Base-by-base conservation (phyloP, 2,888 invertebrate genomes). In the Andrena haemorrhoa region DNA sequence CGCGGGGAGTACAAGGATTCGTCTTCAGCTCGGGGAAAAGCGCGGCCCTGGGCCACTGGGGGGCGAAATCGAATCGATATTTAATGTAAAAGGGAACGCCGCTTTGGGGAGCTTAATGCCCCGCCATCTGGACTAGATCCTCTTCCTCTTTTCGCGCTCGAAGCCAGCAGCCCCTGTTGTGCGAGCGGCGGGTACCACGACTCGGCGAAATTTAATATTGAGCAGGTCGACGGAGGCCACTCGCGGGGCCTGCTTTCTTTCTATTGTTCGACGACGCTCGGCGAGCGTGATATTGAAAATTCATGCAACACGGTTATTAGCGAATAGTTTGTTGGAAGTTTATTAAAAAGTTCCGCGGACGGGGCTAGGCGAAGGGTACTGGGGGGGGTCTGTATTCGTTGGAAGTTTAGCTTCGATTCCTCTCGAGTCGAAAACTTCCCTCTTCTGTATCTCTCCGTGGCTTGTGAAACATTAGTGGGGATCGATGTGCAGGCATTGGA, bases 51-150 rank as follows among this genome's bases (percentile, higher is more conserved):
- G 6, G 4, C 26, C 35, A 23, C 35, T 41, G 20, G 20, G 35
- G 65, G 53, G 16, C 10, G 61, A 41, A 63, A 61, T 63, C 73
- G 41, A 66, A 60, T 60, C 35, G 65, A 75, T 65, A 65, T 64
- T 75, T 77, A 65, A 65, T 41, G 31, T n/a, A 29, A 49, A 47
- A 10, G 60, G 47, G 61, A 71, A 71, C 71, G 47, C 29, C 20
- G 31, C 29, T 49, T 31, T 12, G 8, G 16, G 31, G 12, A 31
- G 47, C 29, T n/a, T 71, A 56, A 56, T 23, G 26, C 23, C 56
- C 23, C 26, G 20, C 23, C 56, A 23, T 23, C 56, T 20, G 10
- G 23, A 26, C 10, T 10, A 26, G 56, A 56, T 12, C n/a, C 33
- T 35, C 8, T 61, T 10, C 33, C 23, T 20, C 20, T 61, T n/a